These are phyloP conservation scores for Oreohelix idahoensis DNA, from an alignment of 1,140 invertebrate genomes.

Conservation along the genomic window DNA sequence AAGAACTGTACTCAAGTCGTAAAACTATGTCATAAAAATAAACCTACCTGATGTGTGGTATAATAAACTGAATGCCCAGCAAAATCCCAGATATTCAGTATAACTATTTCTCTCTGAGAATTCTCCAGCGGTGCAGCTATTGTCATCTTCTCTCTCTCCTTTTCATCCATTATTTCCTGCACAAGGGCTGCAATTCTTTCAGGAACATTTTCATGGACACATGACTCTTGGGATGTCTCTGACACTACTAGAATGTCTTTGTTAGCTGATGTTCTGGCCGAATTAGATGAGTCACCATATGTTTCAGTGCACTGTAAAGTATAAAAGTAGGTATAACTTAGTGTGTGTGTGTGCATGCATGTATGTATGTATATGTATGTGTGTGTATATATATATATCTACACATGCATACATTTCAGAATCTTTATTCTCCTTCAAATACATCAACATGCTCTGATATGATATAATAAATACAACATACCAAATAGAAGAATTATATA, in stretches of 20 bases:
- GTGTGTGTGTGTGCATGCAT: no score
- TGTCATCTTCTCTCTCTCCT: conserved; percentile 35
- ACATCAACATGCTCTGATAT: no score
- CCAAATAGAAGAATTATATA: no score
- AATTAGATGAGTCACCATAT: not conserved
- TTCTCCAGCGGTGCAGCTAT: conserved; percentile 33
- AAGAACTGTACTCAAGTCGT: no score
- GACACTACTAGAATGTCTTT: conserved; percentile 22
- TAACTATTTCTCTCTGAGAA: conserved; percentile 45
- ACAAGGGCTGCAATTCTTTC: conserved; percentile 63
- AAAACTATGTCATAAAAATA: not conserved
- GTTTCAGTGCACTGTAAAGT: not conserved
- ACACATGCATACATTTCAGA: no score
- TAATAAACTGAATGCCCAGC: conserved; percentile 70
- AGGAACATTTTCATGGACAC: conserved; percentile 44
- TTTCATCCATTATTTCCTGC: conserved; percentile 55
- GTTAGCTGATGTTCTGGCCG: not conserved
- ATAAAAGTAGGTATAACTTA: not conserved
- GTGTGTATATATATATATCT: no score
- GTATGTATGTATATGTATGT: no score
- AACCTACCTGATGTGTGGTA: conserved; percentile 69
- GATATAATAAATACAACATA: no score
- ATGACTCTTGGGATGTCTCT: not conserved
- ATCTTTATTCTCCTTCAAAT: no score
- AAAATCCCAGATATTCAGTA: conserved; percentile 73